Conservation (phyloP, 2,113 vertebrate species). For the Orycteropus afer region DNA sequence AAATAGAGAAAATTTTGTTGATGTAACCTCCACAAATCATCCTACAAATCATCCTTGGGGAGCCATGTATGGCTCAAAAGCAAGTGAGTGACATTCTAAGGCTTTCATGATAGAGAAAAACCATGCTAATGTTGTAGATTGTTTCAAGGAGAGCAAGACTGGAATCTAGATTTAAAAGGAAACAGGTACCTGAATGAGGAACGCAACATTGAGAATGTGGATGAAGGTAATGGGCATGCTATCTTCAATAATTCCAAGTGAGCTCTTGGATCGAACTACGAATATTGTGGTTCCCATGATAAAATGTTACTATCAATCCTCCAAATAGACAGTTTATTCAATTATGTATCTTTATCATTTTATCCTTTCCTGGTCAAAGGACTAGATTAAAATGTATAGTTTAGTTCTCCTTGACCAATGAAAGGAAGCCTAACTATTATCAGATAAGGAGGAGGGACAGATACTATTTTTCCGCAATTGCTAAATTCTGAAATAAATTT, state of each 20-base stretch:
- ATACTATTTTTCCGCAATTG: background rate
- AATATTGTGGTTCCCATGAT: background rate
- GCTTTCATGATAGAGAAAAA: conserved; percentile 28
- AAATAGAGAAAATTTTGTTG: conserved; percentile 35
- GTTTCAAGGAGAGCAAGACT: background rate
- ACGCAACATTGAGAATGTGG: background rate
- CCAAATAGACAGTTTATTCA: background rate
- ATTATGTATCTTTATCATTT: background rate
- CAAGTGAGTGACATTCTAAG: background rate
- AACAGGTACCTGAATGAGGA: background rate
- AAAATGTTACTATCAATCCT: background rate
- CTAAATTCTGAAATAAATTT: conserved; percentile 32
- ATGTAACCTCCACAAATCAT: background rate
- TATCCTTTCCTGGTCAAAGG: background rate
- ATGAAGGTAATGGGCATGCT: background rate
- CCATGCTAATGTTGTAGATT: background rate
- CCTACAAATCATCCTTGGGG: background rate
- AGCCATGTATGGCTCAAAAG: conserved; percentile 1
- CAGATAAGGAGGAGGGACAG: background rate
- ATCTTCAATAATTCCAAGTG: background rate
- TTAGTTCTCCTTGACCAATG: background rate
- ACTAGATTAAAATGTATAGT: conserved; percentile 46
- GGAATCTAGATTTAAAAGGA: background rate
- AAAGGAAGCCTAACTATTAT: background rate
- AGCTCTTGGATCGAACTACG: background rate